Evolutionary conservation across 2,888 invertebrate genomes (phyloP), one percentile per base, ranked within the genome.

Genomic region (Campopleginae sp.): DNA sequence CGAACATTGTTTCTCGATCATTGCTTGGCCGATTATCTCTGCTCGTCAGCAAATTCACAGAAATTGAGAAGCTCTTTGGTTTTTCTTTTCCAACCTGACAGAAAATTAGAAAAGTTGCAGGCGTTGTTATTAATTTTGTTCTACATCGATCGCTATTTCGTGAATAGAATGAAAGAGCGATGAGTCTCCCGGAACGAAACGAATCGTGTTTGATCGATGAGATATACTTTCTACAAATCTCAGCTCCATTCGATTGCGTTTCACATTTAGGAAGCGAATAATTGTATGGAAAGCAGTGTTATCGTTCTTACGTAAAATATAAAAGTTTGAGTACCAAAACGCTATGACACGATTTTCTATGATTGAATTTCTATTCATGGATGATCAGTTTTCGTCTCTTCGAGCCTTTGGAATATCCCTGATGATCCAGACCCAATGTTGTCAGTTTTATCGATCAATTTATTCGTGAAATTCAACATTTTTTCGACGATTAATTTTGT

Each of bases 351-450:
- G 42, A 75, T 85, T 76, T 46, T 48, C 79, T 85, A 27, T 71
- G 84, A 82, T 88, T 86, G 87, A 88, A 89, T 89, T 89, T 90
- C 87, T 88, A 84, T 91, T 90, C 79, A 89, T 88, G 88, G 88
- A 84, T 88, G 86, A 80, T n/a, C 82, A 84, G 86, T 79, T 58
- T 58, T 58, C 27, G 6, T 14, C 4, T 54, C 27, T 58, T 2
- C 38, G 38, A 8, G 38, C 10, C 38, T 38, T 38, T 38, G 38
- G 10, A 38, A 38, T 38, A 1, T 38, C 5, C 8, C 38, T 38
- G 4, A 10, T 8, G 38, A 38, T 38, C 10, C 10, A 10, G 38
- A 38, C 38, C 27, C 44, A 68, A 23, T 27, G 42, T 68, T 46
- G 6, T 68, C 3, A 42, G 1, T 65, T 44, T 65, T 46, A 68